A percentile compares a stretch with the other conserved stretches of the same genome.
These are phyloP conservation scores for Camponotus fellah DNA, from an alignment of 2,888 invertebrate genomes.

Conservation along the genomic window DNA sequence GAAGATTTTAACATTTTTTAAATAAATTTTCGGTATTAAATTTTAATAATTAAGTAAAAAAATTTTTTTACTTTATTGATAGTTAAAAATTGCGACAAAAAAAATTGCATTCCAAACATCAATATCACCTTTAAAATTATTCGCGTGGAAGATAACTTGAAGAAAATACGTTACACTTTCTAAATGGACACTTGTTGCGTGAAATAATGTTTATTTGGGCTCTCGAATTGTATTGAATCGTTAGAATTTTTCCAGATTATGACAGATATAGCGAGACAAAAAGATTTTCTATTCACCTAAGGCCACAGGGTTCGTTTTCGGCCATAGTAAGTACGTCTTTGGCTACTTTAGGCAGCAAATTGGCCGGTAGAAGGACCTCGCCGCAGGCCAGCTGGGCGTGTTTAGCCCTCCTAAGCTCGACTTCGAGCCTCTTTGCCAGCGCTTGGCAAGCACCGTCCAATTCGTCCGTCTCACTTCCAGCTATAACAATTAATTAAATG, in stretches of 20 bases:
- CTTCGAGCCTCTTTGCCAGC: constrained; percentile 92
- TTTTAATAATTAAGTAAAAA: neutral
- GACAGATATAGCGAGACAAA: neutral
- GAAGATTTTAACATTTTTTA: neutral
- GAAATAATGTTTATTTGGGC: constrained; percentile 19
- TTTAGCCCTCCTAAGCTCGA: constrained; percentile 93
- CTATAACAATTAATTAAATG: constrained; percentile 76
- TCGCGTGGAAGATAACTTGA: neutral
- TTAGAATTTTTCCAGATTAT: neutral
- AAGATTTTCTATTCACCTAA: constrained; percentile 86
- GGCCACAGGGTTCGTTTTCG: constrained; percentile 96
- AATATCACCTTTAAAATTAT: neutral
- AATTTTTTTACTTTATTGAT: neutral
- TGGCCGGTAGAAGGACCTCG: constrained; percentile 94
- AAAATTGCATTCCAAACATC: neutral
- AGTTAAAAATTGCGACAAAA: constrained; percentile 5
- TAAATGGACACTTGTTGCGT: constrained; percentile 30
- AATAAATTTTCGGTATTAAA: neutral
- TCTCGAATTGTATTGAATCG: constrained; percentile 6
- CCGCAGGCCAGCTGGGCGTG: constrained; percentile 93
- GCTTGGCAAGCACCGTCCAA: constrained; percentile 89
- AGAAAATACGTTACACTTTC: constrained; percentile 12
- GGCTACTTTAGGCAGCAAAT: constrained; percentile 93
- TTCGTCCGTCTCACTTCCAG: constrained; percentile 85
- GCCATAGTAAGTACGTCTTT: constrained; percentile 93